Base-by-base conservation (phyloP, 2,888 invertebrate species). In the Rhagium mordax region DNA sequence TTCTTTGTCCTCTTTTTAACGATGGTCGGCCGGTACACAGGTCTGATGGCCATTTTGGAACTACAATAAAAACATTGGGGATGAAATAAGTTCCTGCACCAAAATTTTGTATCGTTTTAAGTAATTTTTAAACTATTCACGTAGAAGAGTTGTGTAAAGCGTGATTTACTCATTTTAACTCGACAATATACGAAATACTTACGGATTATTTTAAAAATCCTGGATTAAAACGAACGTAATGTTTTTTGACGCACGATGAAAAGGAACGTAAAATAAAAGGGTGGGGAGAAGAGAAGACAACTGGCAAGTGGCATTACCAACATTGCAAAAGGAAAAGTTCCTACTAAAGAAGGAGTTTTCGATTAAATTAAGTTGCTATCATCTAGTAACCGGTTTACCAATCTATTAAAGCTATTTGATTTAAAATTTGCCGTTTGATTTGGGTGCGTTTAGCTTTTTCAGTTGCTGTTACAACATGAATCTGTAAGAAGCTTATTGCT, bases 1-100 rank as follows among this genome's bases (percentile, higher is more conserved):
- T 96, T 96, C 91, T 98, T 98, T 84, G 96, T 96, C 89, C 98
- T 93, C 92, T 99, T 99, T 91, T 99, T 98, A 81, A 98, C 93
- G 88, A 98, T 96, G 86, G 91, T 94, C 33, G 96, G 95, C 88
- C 95, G 94, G 87, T 95, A 95, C 78, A 95, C 94, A 83, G 97
- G 97, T 89, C 95, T 91, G 87, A 96, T 96, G 87, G 96, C 95
- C 95, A 95, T 95, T 90, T 91, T 94, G 88, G 66, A 76, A 69
- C 84, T 82, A 73, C 72, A 84, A 82, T 72, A 73, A 70, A 81
- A 81, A 71, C 48, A 64, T 18, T 15, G 16, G 2, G 8, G 3
- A 47, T 18, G n/a, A n/a, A 48, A 51, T n/a, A 49, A 5, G 13
- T 62, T 41, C 53, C 47, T 62, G 53, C 18, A 64, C 1, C 0